Conservation (phyloP, 2,113 vertebrate genomes). For the Centropus bengalensis region DNA sequence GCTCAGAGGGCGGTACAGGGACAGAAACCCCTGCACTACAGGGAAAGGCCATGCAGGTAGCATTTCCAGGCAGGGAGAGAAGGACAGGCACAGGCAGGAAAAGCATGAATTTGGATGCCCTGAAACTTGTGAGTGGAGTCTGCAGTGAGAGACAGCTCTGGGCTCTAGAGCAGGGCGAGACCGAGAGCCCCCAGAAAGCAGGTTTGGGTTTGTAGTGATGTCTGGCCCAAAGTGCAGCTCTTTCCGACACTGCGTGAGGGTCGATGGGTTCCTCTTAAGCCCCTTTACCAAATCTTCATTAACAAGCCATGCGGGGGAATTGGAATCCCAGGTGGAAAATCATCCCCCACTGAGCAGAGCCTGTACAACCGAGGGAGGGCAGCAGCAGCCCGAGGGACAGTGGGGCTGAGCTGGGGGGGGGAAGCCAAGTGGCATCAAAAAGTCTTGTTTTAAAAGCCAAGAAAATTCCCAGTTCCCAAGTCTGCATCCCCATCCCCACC, state of each 20-base stretch:
- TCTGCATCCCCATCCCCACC: not conserved
- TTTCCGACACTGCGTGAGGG: not conserved
- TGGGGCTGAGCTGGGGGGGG: too few relatives aligned
- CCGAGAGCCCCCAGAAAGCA: not conserved
- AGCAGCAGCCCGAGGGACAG: not conserved
- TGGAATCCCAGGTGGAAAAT: accelerated
- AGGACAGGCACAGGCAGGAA: not conserved
- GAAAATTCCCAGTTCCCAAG: not conserved
- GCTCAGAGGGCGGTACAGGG: too few relatives aligned
- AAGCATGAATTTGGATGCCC: not conserved
- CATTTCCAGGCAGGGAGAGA: not conserved
- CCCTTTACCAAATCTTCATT: not conserved
- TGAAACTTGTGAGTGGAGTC: not conserved
- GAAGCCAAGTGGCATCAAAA: not conserved
- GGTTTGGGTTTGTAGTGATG: not conserved
- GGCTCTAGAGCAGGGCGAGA: not conserved
- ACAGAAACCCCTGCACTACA: not conserved
- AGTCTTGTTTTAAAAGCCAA: not conserved
- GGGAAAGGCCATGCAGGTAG: not conserved
- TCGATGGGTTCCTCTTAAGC: not conserved
- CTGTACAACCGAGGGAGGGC: not conserved
- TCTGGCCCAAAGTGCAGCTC: not conserved
- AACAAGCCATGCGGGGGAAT: not conserved
- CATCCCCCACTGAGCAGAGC: not conserved
- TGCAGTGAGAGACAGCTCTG: accelerated